These are phyloP conservation scores for Buceros bicornis DNA, from an alignment of 2,797 vertebrate genomes.

Conservation along the genomic window DNA sequence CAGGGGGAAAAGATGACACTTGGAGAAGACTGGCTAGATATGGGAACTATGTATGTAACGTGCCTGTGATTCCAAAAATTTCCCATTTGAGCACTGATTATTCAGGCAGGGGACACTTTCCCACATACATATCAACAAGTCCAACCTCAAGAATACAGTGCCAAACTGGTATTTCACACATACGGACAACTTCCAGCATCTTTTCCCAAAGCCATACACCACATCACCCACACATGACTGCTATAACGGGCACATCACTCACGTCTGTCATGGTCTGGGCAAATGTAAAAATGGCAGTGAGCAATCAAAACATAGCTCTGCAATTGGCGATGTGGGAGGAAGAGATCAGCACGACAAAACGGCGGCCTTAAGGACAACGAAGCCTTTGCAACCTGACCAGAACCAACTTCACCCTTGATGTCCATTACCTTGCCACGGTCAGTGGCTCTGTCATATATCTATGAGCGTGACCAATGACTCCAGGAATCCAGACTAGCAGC, in stretches of 20 bases:
- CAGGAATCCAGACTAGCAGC: not conserved
- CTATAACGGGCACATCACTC: not conserved
- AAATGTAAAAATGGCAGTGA: not conserved
- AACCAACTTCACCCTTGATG: not conserved
- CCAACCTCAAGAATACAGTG: fast-evolving
- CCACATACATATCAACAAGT: fast-evolving
- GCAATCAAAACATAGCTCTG: not conserved
- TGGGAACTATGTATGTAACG: fast-evolving
- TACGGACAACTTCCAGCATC: not conserved
- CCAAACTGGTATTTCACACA: not conserved
- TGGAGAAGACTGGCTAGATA: not conserved
- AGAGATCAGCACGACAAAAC: not conserved
- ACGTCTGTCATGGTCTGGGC: not conserved
- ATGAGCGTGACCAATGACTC: not conserved
- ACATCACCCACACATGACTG: not conserved
- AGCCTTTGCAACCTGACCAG: not conserved
- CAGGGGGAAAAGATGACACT: not conserved
- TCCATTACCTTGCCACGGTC: not conserved
- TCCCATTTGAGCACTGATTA: not conserved
- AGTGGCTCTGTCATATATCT: not conserved
- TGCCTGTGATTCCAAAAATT: not conserved
- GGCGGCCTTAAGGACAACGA: not conserved
- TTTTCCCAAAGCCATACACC: not conserved
- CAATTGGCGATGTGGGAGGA: fast-evolving
- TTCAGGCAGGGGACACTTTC: not conserved